Percentiles rank a stretch among this genome's conserved stretches.
Evolutionary conservation across 2,888 invertebrate genomes (phyloP).

Genomic region (Hydrotaea cyrtoneurina): DNA sequence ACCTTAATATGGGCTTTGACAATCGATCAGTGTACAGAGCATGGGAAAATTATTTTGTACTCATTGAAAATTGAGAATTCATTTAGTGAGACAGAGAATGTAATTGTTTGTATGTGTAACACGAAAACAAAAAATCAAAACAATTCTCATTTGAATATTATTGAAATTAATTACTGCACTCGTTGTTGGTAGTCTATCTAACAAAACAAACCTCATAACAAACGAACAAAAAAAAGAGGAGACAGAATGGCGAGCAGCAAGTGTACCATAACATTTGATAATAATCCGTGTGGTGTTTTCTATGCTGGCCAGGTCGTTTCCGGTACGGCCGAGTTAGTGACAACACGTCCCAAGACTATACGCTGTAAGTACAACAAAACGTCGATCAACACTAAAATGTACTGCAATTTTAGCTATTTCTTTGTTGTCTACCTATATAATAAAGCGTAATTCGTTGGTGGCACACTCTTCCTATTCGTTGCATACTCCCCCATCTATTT

Average conservation of each 20-base stretch:
- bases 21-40: not conserved
- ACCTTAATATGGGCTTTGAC: conserved; percentile 26
- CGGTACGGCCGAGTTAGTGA: conserved; percentile 78
- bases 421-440: too few species aligned
- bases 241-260: conserved; percentile 77
- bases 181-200: too few species aligned
- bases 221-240: not conserved
- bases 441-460: not conserved
- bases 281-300: conserved; percentile 77
- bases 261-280: conserved; percentile 78
- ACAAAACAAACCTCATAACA: too few species aligned
- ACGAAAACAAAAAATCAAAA: not conserved
- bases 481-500: not conserved
- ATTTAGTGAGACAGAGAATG: not conserved
- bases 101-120: too few species aligned
- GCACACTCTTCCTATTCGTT: not conserved
- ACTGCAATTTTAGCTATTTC: not conserved
- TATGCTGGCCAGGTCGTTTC: conserved; percentile 79
- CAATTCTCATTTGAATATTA: not conserved
- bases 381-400: not conserved
- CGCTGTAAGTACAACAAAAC: conserved; percentile 77
- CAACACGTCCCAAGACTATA: conserved; percentile 79
- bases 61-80: not conserved
- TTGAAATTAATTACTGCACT: too few species aligned
- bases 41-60: conserved; percentile 27